These are phyloP conservation scores for Oxystoma pomonae DNA, from an alignment of 2,888 invertebrate species.

Conservation along the genomic window DNA sequence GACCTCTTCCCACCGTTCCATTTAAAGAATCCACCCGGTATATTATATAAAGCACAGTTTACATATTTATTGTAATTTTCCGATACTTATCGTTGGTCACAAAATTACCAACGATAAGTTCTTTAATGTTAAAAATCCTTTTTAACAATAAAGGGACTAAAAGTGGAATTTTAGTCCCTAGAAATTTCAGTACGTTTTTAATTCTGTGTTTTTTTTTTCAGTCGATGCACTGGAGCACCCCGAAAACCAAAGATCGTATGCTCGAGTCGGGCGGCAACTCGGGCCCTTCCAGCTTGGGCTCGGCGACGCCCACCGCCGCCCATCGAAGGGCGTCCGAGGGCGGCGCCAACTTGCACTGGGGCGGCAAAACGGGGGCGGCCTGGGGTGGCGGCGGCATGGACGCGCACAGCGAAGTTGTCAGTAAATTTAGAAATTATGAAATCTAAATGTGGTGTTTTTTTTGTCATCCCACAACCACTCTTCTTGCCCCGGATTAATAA, in stretches of 20 bases:
- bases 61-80: no score
- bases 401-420: slow-evolving; percentile 75
- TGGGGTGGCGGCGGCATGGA: slow-evolving; percentile 65
- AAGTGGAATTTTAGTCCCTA: no score
- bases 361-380: slow-evolving; percentile 51
- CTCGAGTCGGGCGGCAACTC: slow-evolving; percentile 58
- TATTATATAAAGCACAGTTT: no score
- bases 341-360: slow-evolving; percentile 75
- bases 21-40: no score
- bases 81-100: no score
- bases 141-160: no score
- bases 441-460: slow-evolving; percentile 76
- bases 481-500: no score
- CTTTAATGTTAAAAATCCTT: no score
- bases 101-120: no score
- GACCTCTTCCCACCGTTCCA: no score
- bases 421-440: slow-evolving; percentile 88
- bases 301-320: slow-evolving; percentile 53
- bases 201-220: slow-evolving; percentile 51
- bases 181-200: no score
- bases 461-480: no score
- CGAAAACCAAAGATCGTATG: slow-evolving; percentile 89
- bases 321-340: slow-evolving; percentile 79
- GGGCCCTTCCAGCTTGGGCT: slow-evolving; percentile 55
- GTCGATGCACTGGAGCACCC: slow-evolving; percentile 92